A percentile compares a stretch with the other conserved stretches of the same genome.
Conservation (phyloP, 2,888 invertebrate species). For the Quadriops clusia region DNA sequence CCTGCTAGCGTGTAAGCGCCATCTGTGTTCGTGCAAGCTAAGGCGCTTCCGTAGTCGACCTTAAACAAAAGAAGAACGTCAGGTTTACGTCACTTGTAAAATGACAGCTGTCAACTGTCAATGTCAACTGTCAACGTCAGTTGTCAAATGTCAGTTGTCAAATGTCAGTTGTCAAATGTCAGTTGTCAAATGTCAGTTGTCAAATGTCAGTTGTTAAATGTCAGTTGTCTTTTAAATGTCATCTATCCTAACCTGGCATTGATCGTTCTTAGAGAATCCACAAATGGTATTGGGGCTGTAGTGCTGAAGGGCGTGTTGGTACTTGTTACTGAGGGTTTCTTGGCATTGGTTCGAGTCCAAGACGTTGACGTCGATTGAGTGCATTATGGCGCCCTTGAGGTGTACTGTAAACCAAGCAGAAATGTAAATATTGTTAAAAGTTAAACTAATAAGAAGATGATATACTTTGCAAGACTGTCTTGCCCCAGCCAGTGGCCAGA, state of each 20-base stretch:
- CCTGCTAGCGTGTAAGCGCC: slow-evolving; percentile 60
- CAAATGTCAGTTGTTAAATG: no score
- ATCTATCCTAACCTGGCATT: slow-evolving; percentile 60
- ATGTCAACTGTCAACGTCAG: no score
- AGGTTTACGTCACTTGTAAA: no score
- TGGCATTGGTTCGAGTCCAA: slow-evolving; percentile 51
- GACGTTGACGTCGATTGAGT: slow-evolving; percentile 55
- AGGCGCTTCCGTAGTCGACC: slow-evolving; percentile 66
- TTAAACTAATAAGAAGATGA: slow-evolving; percentile 1
- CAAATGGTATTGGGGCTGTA: slow-evolving; percentile 57
- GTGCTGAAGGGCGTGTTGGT: slow-evolving; percentile 44
- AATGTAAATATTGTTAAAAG: slow-evolving; percentile 1
- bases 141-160: no score
- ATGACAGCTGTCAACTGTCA: no score
- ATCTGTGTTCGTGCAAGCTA: slow-evolving; percentile 63
- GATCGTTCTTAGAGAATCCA: slow-evolving; percentile 55
- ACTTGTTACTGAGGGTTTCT: slow-evolving; percentile 43
- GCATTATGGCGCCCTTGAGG: slow-evolving; percentile 62
- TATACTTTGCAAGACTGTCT: slow-evolving; percentile 65
- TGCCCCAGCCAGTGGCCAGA: slow-evolving; percentile 75
- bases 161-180: no score
- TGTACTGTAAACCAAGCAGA: slow-evolving; percentile 49
- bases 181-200: no score
- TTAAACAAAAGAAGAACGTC: slow-evolving; percentile 18
- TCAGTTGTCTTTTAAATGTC: no score